phyloP scores from a whole-genome alignment of 1,140 invertebrate species.

The Prorops nasuta region DNA sequence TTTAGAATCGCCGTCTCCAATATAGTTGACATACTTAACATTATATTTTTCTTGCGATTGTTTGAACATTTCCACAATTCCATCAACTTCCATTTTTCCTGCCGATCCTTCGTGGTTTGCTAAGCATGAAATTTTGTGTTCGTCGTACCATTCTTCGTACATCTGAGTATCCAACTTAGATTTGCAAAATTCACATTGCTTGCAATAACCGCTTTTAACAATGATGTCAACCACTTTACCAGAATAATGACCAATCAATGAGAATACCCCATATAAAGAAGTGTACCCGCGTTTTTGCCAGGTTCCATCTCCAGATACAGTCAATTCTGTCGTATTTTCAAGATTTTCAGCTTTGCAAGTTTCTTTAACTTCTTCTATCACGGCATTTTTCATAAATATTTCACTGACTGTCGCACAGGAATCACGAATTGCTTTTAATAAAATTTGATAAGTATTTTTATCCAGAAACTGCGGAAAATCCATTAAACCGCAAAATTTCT shows the following conservation, averaged over 20 bases:
- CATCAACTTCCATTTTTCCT: neutral
- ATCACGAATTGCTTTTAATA: neutral
- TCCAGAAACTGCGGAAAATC: neutral
- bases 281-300: constrained; percentile 6
- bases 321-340: neutral
- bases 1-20: neutral
- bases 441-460: neutral
- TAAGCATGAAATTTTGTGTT: neutral
- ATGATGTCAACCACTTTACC: constrained; percentile 24
- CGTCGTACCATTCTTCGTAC: neutral
- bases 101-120: neutral
- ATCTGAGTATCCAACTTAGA: neutral
- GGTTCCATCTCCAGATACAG: constrained; percentile 12
- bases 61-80: neutral
- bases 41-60: neutral
- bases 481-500: neutral
- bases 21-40: neutral
- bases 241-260: constrained; percentile 21
- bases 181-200: constrained; percentile 17
- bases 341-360: too few species aligned
- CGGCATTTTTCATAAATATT: neutral
- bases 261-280: constrained; percentile 20
- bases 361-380: neutral
- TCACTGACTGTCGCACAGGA: neutral
- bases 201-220: constrained; percentile 17